Evolutionary conservation across 2,113 vertebrate genomes (phyloP).

Genomic region (Scomber colias): DNA sequence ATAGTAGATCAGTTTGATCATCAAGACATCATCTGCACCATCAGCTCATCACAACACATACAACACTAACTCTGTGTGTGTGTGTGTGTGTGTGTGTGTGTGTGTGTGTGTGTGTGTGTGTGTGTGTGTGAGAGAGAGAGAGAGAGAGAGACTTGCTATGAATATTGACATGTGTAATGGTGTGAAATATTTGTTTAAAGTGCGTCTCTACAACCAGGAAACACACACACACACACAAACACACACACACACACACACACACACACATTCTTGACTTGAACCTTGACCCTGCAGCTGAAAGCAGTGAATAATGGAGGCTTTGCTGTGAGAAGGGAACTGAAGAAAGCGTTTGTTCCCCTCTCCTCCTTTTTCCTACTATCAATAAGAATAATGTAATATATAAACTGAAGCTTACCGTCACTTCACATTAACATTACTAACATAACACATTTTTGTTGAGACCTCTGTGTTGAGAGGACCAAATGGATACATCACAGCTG

Average conservation of each 20-base stretch:
- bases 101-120: too few relatives aligned
- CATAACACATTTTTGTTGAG: too few relatives aligned
- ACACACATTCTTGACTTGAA: constrained; percentile 12
- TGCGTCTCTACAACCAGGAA: neutral
- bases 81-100: too few relatives aligned
- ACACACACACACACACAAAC: neutral
- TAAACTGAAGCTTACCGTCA: too few relatives aligned
- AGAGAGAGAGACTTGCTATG: neutral
- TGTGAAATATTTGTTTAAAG: neutral
- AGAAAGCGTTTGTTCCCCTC: neutral
- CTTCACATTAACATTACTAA: too few relatives aligned
- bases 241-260: too few relatives aligned
- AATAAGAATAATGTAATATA: too few relatives aligned
- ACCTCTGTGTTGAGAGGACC: too few relatives aligned
- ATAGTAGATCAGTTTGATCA: constrained; percentile 10
- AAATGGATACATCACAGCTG: too few relatives aligned
- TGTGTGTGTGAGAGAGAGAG: too few relatives aligned
- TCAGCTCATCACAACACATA: too few relatives aligned
- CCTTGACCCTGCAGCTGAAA: constrained; percentile 19
- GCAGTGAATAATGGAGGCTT: constrained; percentile 4
- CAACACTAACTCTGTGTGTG: neutral
- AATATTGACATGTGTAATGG: constrained; percentile 23
- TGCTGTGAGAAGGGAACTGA: neutral
- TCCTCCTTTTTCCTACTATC: neutral
- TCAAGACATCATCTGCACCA: neutral